phyloP scores from a whole-genome alignment of 2,888 invertebrate species.

The Parelbella ahira region DNA sequence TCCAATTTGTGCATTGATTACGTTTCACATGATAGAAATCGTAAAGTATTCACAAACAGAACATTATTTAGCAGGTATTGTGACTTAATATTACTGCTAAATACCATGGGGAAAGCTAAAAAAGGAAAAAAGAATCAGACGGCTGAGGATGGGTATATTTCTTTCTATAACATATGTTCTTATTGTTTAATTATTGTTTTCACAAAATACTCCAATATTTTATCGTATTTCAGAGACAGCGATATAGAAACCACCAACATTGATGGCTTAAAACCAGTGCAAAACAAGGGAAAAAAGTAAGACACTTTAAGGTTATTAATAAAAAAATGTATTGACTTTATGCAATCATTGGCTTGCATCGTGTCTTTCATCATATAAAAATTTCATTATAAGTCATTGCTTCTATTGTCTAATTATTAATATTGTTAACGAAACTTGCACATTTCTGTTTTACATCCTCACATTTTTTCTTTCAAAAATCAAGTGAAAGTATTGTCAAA shows the following conservation, averaged over 20 bases:
- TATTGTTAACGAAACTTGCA: no score
- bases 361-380: slow-evolving; percentile 8
- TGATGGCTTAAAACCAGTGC: slow-evolving; percentile 60
- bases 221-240: slow-evolving; percentile 80
- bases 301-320: slow-evolving; percentile 61
- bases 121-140: slow-evolving; percentile 89
- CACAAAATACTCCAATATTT: slow-evolving; percentile 23
- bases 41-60: slow-evolving; percentile 56
- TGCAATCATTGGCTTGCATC: slow-evolving; percentile 10
- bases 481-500: no score
- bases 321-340: slow-evolving; percentile 25
- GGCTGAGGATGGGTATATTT: slow-evolving; percentile 86
- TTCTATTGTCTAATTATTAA: no score
- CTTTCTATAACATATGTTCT: slow-evolving; percentile 53
- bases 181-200: slow-evolving; percentile 31
- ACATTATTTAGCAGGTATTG: slow-evolving; percentile 61
- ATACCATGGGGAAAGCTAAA: slow-evolving; percentile 88
- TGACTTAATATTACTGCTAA: slow-evolving; percentile 59
- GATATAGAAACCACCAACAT: slow-evolving; percentile 76
- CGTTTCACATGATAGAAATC: slow-evolving; percentile 77
- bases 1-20: slow-evolving; percentile 54
- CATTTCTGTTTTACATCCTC: no score
- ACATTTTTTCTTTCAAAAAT: no score
- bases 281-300: slow-evolving; percentile 67
- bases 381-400: no score